phyloP scores from a whole-genome alignment of 2,888 invertebrate genomes.

The Reticulitermes lucifugus region DNA sequence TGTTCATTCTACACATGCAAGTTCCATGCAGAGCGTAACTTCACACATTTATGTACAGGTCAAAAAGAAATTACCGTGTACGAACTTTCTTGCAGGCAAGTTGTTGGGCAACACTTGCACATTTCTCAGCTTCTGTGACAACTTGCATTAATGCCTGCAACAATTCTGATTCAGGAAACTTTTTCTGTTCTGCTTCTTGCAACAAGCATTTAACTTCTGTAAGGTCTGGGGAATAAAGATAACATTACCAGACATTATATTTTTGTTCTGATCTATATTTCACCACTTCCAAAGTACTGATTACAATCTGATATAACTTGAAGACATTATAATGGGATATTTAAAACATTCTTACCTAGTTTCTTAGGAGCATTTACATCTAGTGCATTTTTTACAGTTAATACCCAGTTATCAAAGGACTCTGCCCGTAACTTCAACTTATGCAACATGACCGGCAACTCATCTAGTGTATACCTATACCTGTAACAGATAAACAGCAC shows the following conservation, averaged over 20 bases:
- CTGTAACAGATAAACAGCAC: conserved; percentile 55
- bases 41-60: background rate
- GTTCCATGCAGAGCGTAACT: background rate
- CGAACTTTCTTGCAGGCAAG: conserved; percentile 90
- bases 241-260: too few relatives aligned
- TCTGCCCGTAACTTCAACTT: conserved; percentile 89
- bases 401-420: conserved; percentile 92
- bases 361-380: conserved; percentile 62
- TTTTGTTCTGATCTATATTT: too few relatives aligned
- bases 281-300: too few relatives aligned
- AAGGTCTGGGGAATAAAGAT: conserved; percentile 65
- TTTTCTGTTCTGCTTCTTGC: conserved; percentile 79
- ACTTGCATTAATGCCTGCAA: conserved; percentile 72
- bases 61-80: conserved; percentile 66
- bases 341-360: conserved; percentile 8
- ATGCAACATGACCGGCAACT: conserved; percentile 90
- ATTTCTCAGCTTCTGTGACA: conserved; percentile 91
- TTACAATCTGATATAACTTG: too few relatives aligned
- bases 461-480: conserved; percentile 95
- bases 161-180: conserved; percentile 77
- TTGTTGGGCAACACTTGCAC: conserved; percentile 90
- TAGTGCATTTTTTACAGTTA: conserved; percentile 84
- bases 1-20: too few relatives aligned
- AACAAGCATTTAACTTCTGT: conserved; percentile 76
- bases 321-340: too few relatives aligned